Base-by-base conservation (phyloP, 1,140 invertebrate species). In the Cotesia vestalis region DNA sequence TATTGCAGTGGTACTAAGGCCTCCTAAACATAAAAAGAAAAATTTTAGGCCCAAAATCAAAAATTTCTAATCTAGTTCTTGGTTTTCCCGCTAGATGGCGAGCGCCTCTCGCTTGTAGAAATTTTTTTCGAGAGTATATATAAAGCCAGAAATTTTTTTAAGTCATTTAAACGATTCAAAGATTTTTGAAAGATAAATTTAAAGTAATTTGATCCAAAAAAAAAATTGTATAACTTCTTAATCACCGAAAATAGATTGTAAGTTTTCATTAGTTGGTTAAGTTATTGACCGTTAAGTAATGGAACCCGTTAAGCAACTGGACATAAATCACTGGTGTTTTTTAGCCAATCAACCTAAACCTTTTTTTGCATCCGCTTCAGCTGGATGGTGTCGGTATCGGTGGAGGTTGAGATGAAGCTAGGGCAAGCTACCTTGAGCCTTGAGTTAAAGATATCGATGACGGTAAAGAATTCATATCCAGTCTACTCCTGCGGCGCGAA, bases 1-100 rank as follows among this genome's bases (percentile, higher is more conserved):
- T 87, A 96, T 96, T 5, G 96, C 94, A 20, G 93, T 95, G 63
- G 96, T 96, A 76, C 95, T 96, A 59, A 98, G 88, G 35, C 96
- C 96, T 79, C 96, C 96, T 97, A 89, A 70, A 27, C 27, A 27
- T 27, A 27, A 27, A 27, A 90, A 89, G 36, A 38, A 14, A 69
- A 55, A 27, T 17, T 17, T 17, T 17, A 17, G 1, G 17, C 17
- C 17, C 1, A 17, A 17, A 17, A 17, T 1, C 0, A 27, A 27
- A 27, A 27, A 2, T 27, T 27, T 27, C 3, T 27, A 27, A 27
- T 27, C 27, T 27, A 27, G 27, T 27, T 27, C 27, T 27, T 27
- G 27, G 3, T 27, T 27, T 27, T 3, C 1, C 27, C 27, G 27
- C 27, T 27, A 27, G 27, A 3, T 27, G 27, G 27, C 27, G 27